Evolutionary conservation across 2,888 invertebrate species (phyloP), one percentile per base, ranked within the genome.

Genomic region (Timema podura): DNA sequence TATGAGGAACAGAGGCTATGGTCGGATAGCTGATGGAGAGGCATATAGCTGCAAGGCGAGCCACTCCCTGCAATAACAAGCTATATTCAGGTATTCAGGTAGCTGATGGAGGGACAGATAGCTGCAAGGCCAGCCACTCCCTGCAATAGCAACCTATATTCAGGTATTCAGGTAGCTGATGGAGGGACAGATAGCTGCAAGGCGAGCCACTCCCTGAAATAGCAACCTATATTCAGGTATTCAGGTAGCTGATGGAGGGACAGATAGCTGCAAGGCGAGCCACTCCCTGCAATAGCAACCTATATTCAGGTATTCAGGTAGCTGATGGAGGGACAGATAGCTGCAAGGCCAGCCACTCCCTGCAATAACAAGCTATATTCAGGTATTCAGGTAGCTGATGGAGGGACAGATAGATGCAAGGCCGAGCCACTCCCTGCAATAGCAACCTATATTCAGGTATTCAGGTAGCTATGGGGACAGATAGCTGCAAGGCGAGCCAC

Each of bases 311-410:
- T 30, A 30, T n/a, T n/a, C n/a, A n/a, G 98, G 84, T 98, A 98
- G 74, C 95, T 93, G 80, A 98, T 93, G 75, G 90, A 85, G 82
- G 99, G 87, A 79, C 95, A 98, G 46, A 98, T 89, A 6, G 96
- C 88, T 61, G 99, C 98, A 79, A 99, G 87, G 78, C 97, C 96
- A 75, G 93, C 91, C 65, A 98, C 96, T 76, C 98, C 98, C 83
- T 86, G 77, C 54, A 77, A n/a, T n/a, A n/a, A n/a, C n/a, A n/a
- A n/a, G n/a, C n/a, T n/a, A n/a, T n/a, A n/a, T n/a, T n/a, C n/a
- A n/a, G n/a, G n/a, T n/a, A 98, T 93, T n/a, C n/a, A n/a, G 98
- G 84, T 98, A 98, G 74, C 95, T 93, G 80, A 98, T 93, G 75
- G 90, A 85, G 82, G 99, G 87, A 79, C 95, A 98, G 46, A 98